Percentiles rank a stretch among this genome's conserved stretches.
phyloP scores from a whole-genome alignment of 2,113 vertebrate genomes.

The Corvus moneduloides region DNA sequence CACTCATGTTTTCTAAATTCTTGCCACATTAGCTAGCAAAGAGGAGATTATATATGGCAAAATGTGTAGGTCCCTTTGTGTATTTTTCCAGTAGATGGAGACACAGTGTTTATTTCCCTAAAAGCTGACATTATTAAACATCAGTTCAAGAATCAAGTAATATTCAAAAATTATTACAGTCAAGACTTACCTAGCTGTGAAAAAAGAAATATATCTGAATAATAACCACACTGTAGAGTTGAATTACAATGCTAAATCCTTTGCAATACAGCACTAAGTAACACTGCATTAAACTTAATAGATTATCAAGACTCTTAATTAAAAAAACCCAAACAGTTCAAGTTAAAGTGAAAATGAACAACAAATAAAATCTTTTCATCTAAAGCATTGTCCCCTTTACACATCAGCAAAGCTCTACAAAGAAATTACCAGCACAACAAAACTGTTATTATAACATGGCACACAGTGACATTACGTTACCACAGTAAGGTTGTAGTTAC shows the following conservation, averaged over 20 bases:
- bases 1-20: background rate
- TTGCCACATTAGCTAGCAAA: background rate
- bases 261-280: background rate
- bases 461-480: background rate
- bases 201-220: background rate
- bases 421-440: background rate
- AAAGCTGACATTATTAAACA: background rate
- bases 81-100: conserved; percentile 57
- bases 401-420: background rate
- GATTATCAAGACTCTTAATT: background rate
- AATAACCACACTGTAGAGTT: background rate
- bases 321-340: background rate
- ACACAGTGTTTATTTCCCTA: conserved; percentile 35
- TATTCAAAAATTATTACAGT: background rate
- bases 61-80: background rate
- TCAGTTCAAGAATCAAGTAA: background rate
- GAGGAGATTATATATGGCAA: background rate
- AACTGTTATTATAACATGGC: fast-evolving
- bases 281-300: conserved; percentile 18
- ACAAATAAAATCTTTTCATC: background rate
- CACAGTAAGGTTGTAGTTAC: background rate
- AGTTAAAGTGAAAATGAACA: background rate
- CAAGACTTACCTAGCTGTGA: background rate
- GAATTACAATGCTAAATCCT: conserved; percentile 23
- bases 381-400: background rate